Conservation (phyloP, 2,888 invertebrate genomes). For the Acholoe squamosa region DNA sequence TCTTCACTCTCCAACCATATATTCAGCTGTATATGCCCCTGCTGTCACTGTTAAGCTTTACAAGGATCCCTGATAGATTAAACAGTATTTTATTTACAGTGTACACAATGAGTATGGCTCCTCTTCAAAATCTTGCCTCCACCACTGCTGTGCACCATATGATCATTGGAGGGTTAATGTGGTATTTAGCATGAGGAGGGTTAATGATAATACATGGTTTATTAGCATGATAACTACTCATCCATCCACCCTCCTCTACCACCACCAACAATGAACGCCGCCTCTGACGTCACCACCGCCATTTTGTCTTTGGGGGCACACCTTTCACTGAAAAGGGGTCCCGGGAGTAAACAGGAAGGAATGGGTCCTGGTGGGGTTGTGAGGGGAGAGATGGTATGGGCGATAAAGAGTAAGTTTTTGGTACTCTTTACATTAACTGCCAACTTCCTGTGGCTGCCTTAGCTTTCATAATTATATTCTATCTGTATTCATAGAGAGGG, state of each 20-base stretch:
- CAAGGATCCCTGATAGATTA: no score
- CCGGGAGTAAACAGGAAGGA: neutral
- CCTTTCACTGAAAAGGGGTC: neutral
- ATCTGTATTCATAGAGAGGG: no score
- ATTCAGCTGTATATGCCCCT: no score
- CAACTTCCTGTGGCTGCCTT: neutral
- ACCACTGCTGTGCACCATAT: no score
- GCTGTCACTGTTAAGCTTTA: no score
- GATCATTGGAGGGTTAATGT: neutral
- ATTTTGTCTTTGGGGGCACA: neutral
- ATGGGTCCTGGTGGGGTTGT: neutral
- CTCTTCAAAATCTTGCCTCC: no score
- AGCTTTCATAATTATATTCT: no score
- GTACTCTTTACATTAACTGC: neutral
- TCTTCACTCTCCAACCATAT: no score
- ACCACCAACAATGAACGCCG: neutral
- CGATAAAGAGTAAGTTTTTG: neutral
- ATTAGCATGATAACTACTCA: constrained; percentile 35
- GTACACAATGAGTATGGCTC: no score
- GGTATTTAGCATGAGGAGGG: neutral
- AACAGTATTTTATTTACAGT: no score
- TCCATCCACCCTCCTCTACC: neutral
- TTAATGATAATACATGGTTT: constrained; percentile 19
- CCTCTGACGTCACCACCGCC: constrained; percentile 4
- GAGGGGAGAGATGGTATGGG: neutral